Evolutionary conservation across 2,797 vertebrate genomes (phyloP).

Genomic region (Synanceia verrucosa): DNA sequence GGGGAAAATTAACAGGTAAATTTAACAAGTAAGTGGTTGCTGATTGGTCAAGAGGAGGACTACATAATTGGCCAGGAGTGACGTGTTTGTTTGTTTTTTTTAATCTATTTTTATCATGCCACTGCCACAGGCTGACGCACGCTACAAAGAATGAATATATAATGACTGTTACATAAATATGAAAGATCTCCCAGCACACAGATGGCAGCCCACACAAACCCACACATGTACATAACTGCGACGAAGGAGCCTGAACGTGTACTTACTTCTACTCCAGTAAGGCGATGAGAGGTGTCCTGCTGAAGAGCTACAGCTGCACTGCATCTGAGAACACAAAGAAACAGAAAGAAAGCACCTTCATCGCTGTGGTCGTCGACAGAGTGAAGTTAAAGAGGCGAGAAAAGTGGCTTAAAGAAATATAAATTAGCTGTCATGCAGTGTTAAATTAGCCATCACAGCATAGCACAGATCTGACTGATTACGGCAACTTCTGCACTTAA

Average conservation of each 20-base stretch:
- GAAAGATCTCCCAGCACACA: conserved; percentile 21
- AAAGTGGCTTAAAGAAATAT: not conserved
- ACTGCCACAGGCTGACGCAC: not conserved
- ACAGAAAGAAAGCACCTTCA: not conserved
- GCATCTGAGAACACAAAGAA: conserved; percentile 72
- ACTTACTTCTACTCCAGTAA: conserved; percentile 81
- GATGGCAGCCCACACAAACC: conserved; percentile 13
- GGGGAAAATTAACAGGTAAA: not conserved
- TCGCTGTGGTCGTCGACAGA: not conserved
- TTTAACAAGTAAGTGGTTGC: not conserved
- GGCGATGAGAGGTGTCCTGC: conserved; percentile 67
- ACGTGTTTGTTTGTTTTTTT: not conserved
- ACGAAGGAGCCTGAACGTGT: not conserved
- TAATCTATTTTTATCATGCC: not conserved
- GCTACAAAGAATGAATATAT: conserved; percentile 16
- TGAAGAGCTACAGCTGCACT: conserved; percentile 75
- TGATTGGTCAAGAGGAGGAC: not conserved
- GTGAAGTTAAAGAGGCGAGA: not conserved
- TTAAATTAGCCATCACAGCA: conserved; percentile 39
- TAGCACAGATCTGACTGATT: conserved; percentile 20
- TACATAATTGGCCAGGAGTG: not conserved
- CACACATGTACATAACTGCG: conserved; percentile 17
- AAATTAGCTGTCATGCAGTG: conserved; percentile 25
- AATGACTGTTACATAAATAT: conserved; percentile 18
- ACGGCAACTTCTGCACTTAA: conserved; percentile 8